Evolutionary conservation across 2,888 invertebrate genomes (phyloP).

Genomic region (Megamerina dolium): DNA sequence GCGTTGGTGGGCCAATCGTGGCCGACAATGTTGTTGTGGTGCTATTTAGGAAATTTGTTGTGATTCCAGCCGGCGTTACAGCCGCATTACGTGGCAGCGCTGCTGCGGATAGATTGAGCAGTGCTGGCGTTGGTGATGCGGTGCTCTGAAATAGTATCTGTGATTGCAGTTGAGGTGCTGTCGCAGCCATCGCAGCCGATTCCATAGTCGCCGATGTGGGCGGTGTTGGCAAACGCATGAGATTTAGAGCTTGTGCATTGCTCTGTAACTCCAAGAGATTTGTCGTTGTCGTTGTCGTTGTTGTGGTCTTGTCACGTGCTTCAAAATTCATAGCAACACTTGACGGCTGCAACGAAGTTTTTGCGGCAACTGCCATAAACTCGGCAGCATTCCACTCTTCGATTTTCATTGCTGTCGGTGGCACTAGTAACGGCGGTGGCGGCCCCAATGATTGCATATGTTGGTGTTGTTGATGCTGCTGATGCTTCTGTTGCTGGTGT

Average conservation of each 20-base stretch:
- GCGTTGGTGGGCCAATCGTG: constrained; percentile 32
- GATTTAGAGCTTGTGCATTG: constrained; percentile 35
- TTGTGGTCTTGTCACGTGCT: constrained; percentile 24
- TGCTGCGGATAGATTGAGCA: constrained; percentile 25
- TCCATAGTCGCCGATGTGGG: constrained; percentile 42
- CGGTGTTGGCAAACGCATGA: constrained; percentile 41
- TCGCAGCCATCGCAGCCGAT: constrained; percentile 20
- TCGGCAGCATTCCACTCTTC: constrained; percentile 56
- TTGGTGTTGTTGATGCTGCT: constrained; percentile 14
- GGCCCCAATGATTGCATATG: constrained; percentile 13
- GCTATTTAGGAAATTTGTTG: constrained; percentile 21
- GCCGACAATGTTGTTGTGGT: constrained; percentile 23
- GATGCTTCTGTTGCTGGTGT: constrained; percentile 16
- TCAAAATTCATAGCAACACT: constrained; percentile 17
- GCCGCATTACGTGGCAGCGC: constrained; percentile 14
- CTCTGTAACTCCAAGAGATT: constrained; percentile 23
- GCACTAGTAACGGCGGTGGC: constrained; percentile 29
- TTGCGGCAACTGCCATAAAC: constrained; percentile 29
- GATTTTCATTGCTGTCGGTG: constrained; percentile 58
- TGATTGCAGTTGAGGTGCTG: constrained; percentile 21
- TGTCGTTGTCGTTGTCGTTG: constrained; percentile 19
- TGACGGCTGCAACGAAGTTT: constrained; percentile 13
- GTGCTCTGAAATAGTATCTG: constrained; percentile 31
- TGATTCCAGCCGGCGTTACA: constrained; percentile 9
- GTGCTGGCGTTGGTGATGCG: constrained; percentile 22